phyloP scores from a whole-genome alignment of 2,797 vertebrate genomes.

The Sebastes nivosus region DNA sequence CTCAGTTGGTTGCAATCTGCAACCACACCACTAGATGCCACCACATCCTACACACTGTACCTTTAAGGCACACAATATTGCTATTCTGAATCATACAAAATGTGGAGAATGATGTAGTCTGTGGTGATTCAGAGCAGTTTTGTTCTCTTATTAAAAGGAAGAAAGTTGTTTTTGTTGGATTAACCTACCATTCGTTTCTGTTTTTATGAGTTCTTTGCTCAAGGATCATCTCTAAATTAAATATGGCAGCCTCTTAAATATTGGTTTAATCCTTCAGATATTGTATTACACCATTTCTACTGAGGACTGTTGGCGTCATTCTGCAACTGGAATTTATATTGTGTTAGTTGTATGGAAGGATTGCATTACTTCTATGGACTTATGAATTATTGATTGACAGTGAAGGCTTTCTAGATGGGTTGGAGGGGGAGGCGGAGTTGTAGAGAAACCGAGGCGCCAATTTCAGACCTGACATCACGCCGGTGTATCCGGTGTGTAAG shows the following conservation, averaged over 20 bases:
- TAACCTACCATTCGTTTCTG: slow-evolving; percentile 27
- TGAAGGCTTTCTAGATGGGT: slow-evolving; percentile 15
- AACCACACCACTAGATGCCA: no score
- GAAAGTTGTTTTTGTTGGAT: slow-evolving; percentile 25
- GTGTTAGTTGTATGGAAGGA: slow-evolving; percentile 23
- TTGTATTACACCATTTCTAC: slow-evolving; percentile 8
- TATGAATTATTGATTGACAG: slow-evolving; percentile 58
- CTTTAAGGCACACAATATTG: neutral
- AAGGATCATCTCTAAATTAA: slow-evolving; percentile 38
- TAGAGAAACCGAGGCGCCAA: neutral
- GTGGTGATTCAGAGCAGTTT: neutral
- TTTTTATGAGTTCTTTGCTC: slow-evolving; percentile 29
- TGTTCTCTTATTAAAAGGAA: slow-evolving; percentile 30
- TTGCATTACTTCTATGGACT: slow-evolving; percentile 1
- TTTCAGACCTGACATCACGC: slow-evolving; percentile 17
- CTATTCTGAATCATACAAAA: neutral
- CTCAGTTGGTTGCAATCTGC: no score
- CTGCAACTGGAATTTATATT: slow-evolving; percentile 1
- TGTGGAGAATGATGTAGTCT: neutral
- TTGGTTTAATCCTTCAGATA: slow-evolving; percentile 24
- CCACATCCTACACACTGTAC: no score
- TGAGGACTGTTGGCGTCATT: neutral
- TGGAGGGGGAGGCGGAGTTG: neutral
- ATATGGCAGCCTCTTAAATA: slow-evolving; percentile 28
- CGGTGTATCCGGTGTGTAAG: neutral